Percentiles rank a stretch among this genome's conserved stretches.
These are phyloP conservation scores for Coregonus suidteri DNA, from an alignment of 2,797 vertebrate genomes.

Conservation along the genomic window DNA sequence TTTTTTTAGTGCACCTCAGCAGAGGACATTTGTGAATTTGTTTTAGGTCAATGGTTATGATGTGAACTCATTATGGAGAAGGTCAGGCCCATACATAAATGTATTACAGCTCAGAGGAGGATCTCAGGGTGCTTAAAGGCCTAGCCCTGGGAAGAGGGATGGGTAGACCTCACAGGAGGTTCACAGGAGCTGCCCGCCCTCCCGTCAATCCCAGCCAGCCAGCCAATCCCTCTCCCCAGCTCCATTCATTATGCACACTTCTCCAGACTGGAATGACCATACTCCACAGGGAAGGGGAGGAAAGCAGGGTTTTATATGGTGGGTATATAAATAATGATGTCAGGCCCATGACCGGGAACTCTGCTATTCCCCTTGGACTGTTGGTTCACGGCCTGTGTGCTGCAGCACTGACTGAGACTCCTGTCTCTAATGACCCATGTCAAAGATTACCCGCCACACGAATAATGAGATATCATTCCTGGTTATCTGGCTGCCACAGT, in stretches of 20 bases:
- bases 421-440: slow-evolving; percentile 73
- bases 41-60: slow-evolving; percentile 94
- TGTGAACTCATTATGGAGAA: slow-evolving; percentile 93
- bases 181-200: slow-evolving; percentile 66
- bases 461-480: slow-evolving; percentile 68
- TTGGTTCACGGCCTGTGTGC: slow-evolving; percentile 52
- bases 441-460: slow-evolving; percentile 57
- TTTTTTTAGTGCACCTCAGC: slow-evolving; percentile 57
- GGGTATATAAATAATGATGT: slow-evolving; percentile 73
- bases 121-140: slow-evolving; percentile 72
- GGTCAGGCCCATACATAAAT: slow-evolving; percentile 89
- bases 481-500: slow-evolving; percentile 64
- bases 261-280: slow-evolving; percentile 56
- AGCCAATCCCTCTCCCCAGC: slow-evolving; percentile 64
- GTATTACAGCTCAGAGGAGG: slow-evolving; percentile 71
- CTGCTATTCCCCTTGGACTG: slow-evolving; percentile 68
- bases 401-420: slow-evolving; percentile 59
- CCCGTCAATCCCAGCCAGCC: slow-evolving; percentile 57
- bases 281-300: slow-evolving; percentile 62
- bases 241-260: slow-evolving; percentile 71
- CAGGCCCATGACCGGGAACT: slow-evolving; percentile 32
- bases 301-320: slow-evolving; percentile 48
- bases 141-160: slow-evolving; percentile 66
- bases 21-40: slow-evolving; percentile 86
- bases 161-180: slow-evolving; percentile 78